These are phyloP conservation scores for Dynastes maya DNA, from an alignment of 2,888 invertebrate species.

Conservation along the genomic window DNA sequence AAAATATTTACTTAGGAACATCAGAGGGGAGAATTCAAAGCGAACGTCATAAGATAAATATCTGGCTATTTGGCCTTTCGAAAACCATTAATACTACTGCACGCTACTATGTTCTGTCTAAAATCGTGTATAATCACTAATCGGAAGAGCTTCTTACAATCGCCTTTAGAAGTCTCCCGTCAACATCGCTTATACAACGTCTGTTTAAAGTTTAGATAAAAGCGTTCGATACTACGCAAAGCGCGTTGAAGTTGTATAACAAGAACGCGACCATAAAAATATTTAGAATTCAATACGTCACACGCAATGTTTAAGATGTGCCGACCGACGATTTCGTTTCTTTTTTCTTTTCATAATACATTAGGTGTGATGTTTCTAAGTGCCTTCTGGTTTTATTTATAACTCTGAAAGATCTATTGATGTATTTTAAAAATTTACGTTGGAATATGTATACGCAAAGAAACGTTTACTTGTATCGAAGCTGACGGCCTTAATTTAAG, in stretches of 20 bases:
- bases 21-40: conserved; percentile 17
- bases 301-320: conserved; percentile 13
- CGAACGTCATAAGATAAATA: conserved; percentile 23
- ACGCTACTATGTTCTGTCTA: not conserved
- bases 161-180: conserved; percentile 1
- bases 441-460: too few species aligned
- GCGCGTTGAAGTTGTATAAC: conserved; percentile 17
- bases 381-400: too few species aligned
- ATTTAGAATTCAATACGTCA: conserved; percentile 16
- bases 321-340: not conserved
- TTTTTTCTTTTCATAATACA: not conserved
- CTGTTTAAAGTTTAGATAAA: conserved; percentile 22
- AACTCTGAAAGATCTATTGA: too few species aligned
- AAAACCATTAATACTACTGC: conserved; percentile 12
- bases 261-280: conserved; percentile 23
- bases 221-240: conserved; percentile 5
- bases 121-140: conserved; percentile 19
- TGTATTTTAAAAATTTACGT: too few species aligned
- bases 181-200: conserved; percentile 15
- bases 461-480: too few species aligned
- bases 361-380: not conserved
- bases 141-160: conserved; percentile 8
- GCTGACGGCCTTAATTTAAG: too few species aligned
- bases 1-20: conserved; percentile 28
- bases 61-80: not conserved